These are phyloP conservation scores for Pachyrhynchus sulphureomaculatus DNA, from an alignment of 1,140 invertebrate genomes.

Conservation along the genomic window DNA sequence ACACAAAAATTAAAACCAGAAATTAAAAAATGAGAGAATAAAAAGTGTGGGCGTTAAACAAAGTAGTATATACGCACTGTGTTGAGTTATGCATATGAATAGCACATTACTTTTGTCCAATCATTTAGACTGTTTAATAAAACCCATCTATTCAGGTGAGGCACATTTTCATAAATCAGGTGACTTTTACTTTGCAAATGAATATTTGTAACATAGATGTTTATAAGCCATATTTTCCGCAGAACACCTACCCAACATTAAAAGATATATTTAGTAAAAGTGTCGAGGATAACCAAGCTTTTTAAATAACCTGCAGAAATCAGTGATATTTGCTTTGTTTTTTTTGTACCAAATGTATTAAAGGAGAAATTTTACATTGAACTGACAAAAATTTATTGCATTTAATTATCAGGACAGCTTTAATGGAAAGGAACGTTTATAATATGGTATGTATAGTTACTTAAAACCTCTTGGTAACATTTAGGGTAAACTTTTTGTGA, in stretches of 20 bases:
- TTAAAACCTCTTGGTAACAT: not conserved
- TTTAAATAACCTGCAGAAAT: constrained; percentile 15
- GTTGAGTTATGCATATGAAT: constrained; percentile 17
- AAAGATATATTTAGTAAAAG: constrained; percentile 18
- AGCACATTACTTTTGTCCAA: constrained; percentile 15
- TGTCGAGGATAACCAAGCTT: constrained; percentile 15
- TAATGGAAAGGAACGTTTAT: constrained; percentile 1
- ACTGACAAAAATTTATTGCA: constrained; percentile 21
- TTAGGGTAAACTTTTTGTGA: not conserved
- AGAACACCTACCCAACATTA: constrained; percentile 24
- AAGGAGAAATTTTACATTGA: constrained; percentile 7
- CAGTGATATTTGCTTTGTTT: constrained; percentile 11
- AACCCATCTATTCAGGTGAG: constrained; percentile 10
- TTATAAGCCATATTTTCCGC: constrained; percentile 28
- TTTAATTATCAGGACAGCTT: constrained; percentile 9
- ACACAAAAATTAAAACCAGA: not conserved
- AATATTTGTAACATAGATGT: constrained; percentile 6
- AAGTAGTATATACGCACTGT: constrained; percentile 15
- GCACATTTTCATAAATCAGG: constrained; percentile 3
- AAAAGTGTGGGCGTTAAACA: constrained; percentile 8
- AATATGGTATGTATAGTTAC: constrained; percentile 18
- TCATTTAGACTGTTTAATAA: constrained; percentile 8
- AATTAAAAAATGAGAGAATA: constrained; percentile 4
- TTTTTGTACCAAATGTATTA: constrained; percentile 1
- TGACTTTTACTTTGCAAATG: not conserved